Evolutionary conservation across 1,140 invertebrate genomes (phyloP).

Genomic region (Hypothenemus hampei): DNA sequence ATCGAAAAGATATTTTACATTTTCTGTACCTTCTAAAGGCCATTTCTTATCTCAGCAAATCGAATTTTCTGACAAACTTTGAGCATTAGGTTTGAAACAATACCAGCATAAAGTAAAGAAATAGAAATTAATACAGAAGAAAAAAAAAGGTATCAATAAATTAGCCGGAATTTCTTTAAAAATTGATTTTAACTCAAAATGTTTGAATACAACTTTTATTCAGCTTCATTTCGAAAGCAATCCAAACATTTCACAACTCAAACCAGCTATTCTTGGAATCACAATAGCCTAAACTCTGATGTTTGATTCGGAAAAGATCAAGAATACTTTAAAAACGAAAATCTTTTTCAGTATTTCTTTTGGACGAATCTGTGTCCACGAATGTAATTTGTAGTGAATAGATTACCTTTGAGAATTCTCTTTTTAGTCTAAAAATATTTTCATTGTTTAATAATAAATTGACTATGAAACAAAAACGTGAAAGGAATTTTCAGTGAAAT

Average conservation of each 20-base stretch:
- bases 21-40: neutral
- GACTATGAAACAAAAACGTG: too few species aligned
- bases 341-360: neutral
- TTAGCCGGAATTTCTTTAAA: neutral
- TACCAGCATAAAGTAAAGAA: neutral
- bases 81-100: neutral
- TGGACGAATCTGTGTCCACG: too few species aligned
- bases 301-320: conserved; percentile 2
- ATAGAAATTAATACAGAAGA: neutral
- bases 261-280: neutral
- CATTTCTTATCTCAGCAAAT: neutral
- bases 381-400: too few species aligned
- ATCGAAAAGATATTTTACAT: neutral
- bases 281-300: neutral
- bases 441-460: too few species aligned
- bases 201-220: neutral
- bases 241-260: conserved; percentile 4
- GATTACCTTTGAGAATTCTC: too few species aligned
- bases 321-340: neutral
- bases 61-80: conserved; percentile 5
- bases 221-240: neutral
- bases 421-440: too few species aligned
- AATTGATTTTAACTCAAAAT: neutral
- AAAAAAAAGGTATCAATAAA: neutral
- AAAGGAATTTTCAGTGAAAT: too few species aligned